phyloP scores from a whole-genome alignment of 1,140 invertebrate species.

The Lordiphosa stackelbergi region DNA sequence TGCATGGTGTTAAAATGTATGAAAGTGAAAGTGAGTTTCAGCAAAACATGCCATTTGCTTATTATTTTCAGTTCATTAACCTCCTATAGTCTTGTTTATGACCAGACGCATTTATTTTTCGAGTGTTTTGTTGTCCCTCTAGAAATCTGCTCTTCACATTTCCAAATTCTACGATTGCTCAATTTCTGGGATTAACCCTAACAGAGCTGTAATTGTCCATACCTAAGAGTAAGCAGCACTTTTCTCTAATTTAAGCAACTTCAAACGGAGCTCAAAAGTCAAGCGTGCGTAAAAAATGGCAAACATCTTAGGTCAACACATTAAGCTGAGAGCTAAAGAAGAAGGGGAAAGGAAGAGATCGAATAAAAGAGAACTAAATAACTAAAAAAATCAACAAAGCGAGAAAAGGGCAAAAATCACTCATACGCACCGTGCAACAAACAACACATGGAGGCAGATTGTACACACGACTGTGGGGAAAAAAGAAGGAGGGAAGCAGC shows the following conservation, averaged over 20 bases:
- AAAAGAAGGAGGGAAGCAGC: neutral
- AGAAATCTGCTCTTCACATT: no score
- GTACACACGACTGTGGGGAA: neutral
- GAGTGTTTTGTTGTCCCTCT: no score
- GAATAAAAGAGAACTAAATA: conserved; percentile 14
- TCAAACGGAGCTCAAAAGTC: conserved; percentile 11
- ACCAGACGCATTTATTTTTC: no score
- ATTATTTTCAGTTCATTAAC: no score
- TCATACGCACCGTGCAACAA: conserved; percentile 33
- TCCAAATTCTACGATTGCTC: neutral
- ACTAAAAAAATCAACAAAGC: conserved; percentile 32
- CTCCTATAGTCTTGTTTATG: no score
- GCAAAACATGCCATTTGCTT: no score
- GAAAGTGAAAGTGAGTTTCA: no score
- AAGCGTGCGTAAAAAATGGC: conserved; percentile 44
- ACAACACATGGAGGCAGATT: conserved; percentile 16
- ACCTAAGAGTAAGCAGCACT: no score
- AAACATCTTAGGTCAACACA: conserved; percentile 31
- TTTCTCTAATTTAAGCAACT: conserved; percentile 4
- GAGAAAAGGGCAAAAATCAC: conserved; percentile 44
- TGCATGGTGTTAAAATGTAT: no score
- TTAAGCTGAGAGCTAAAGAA: neutral
- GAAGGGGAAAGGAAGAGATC: neutral
- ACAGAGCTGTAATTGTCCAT: neutral
- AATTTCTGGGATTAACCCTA: neutral